Percentiles rank a stretch among this genome's conserved stretches.
Evolutionary conservation across 2,797 vertebrate species (phyloP).

Genomic region (Tokudaia tokunoshimensis): DNA sequence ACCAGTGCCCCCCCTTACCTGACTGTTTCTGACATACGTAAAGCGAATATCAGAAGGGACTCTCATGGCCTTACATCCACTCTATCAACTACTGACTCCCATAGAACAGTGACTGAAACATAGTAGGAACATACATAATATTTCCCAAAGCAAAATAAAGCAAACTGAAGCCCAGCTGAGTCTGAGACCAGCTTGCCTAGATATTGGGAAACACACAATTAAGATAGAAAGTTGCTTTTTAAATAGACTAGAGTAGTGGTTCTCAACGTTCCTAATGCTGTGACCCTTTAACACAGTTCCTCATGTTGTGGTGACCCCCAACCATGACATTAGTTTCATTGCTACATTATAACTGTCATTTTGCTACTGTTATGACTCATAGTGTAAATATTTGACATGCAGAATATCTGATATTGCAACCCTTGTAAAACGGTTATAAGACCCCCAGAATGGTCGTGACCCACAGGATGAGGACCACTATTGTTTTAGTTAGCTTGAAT

Average conservation of each 20-base stretch:
- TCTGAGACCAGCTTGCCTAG: background rate
- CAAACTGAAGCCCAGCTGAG: background rate
- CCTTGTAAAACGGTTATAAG: background rate
- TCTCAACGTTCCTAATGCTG: background rate
- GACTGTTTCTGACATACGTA: background rate
- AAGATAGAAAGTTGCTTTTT: background rate
- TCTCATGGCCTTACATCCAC: background rate
- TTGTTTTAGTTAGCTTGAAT: too few relatives aligned
- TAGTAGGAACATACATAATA: background rate
- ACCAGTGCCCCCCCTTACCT: background rate
- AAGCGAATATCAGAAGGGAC: slow-evolving; percentile 12
- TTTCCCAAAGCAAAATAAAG: background rate
- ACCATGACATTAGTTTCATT: background rate
- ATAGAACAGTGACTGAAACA: background rate
- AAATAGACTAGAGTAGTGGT: background rate
- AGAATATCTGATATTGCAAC: background rate
- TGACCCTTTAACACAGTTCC: background rate
- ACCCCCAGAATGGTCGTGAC: background rate
- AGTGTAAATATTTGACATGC: background rate
- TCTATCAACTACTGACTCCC: background rate
- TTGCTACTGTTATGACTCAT: background rate
- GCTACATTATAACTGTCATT: background rate
- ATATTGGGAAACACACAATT: background rate
- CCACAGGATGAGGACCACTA: background rate
- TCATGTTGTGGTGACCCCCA: background rate